Evolutionary conservation across 1,140 invertebrate genomes (phyloP), one percentile per base, ranked within the genome.

Genomic region (Ephestia elutella): DNA sequence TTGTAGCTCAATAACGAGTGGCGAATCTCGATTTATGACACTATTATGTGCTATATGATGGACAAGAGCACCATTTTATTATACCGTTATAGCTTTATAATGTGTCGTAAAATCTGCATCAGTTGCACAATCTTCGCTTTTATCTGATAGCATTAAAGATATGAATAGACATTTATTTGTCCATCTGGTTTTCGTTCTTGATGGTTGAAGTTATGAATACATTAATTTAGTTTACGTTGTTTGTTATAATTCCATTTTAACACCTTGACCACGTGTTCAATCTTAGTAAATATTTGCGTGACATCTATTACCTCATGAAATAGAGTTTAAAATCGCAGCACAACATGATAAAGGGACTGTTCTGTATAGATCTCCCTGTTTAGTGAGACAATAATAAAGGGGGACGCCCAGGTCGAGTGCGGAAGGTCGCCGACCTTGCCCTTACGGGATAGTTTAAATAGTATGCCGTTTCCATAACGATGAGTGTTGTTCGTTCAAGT

Each of bases 351-450:
- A 15, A 15, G 11, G 20, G 7, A 53, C 0, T 53, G 20, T 20
- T 3, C 49, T 11, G 18, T 50, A 19, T 21, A 15, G 49, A n/a
- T 53, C 13, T 15, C 18, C 18, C 21, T 21, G 50, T 53, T 53
- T 53, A 5, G 20, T 25, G 19, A 53, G 20, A 53, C 50, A 49
- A 57, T 57, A 50, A 49, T 49, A 57, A 50, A 21, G 56, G 49
- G 50, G 50, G 44, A 25, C 44, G 32, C 54, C 1, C 32, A 32
- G 15, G 21, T 28, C 21, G 56, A 11, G 48, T 25, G 56, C 35
- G 44, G 21, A 57, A 62, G 60, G 60, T 62, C 60, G 49, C 32
- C 55, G 60, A 62, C 60, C 60, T 62, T 57, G 54, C 53, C 54
- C 55, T 56, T 44, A 20, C 13, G 56, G 28, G 48, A 49, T 57